phyloP scores from a whole-genome alignment of 2,888 invertebrate species.

The Lasioglossum oenotherae region DNA sequence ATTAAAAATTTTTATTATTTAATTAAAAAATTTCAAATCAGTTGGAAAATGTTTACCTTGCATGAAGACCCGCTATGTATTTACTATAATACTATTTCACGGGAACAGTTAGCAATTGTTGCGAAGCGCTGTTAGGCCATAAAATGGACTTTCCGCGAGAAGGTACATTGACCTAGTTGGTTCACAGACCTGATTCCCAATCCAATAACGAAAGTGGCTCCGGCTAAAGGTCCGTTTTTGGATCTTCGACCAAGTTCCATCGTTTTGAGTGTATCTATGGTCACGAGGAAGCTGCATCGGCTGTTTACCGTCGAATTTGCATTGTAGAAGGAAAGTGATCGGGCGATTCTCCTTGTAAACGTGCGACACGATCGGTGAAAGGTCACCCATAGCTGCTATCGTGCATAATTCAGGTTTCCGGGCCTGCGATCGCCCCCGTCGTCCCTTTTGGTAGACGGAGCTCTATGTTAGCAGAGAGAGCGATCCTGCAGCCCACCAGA shows the following conservation, averaged over 20 bases:
- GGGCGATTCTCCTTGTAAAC: slow-evolving; percentile 61
- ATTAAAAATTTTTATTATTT: too few species aligned
- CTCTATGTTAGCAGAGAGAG: background rate
- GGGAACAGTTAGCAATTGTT: background rate
- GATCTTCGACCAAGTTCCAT: background rate
- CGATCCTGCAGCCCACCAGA: slow-evolving; percentile 68
- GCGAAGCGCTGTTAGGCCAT: background rate
- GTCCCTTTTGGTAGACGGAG: background rate
- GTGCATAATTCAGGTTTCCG: slow-evolving; percentile 70
- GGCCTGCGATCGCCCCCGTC: slow-evolving; percentile 17
- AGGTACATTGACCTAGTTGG: background rate
- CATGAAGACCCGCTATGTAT: background rate
- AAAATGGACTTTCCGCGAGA: background rate
- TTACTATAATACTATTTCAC: background rate
- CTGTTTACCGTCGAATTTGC: slow-evolving; percentile 71
- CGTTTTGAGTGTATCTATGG: background rate
- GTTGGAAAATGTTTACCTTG: too few species aligned
- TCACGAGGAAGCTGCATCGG: slow-evolving; percentile 10
- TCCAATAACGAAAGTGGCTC: background rate
- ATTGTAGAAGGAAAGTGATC: slow-evolving; percentile 69
- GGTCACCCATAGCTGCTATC: slow-evolving; percentile 55
- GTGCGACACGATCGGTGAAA: slow-evolving; percentile 47
- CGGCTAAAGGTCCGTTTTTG: background rate
- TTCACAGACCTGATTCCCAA: background rate
- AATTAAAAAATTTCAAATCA: too few species aligned